A percentile compares a stretch with the other conserved stretches of the same genome.
Evolutionary conservation across 2,797 vertebrate genomes (phyloP).

Genomic region (Parotocinclus haroldoi): DNA sequence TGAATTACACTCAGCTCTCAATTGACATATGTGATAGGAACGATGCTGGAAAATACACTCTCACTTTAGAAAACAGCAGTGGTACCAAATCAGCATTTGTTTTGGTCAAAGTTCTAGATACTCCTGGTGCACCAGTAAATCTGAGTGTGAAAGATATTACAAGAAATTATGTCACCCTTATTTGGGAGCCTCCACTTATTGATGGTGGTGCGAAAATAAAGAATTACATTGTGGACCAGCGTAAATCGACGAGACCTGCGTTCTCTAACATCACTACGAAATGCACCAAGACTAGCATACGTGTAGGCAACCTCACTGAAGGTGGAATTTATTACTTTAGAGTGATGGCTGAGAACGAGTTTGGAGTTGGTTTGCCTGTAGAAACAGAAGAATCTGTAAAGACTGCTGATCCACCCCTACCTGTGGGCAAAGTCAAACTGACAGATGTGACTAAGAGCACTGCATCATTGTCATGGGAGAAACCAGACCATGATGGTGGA

Average conservation of each 20-base stretch:
- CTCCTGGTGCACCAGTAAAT: constrained; percentile 90
- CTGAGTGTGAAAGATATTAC: constrained; percentile 90
- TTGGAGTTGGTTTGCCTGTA: constrained; percentile 90
- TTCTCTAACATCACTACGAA: constrained; percentile 92
- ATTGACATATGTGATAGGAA: constrained; percentile 93
- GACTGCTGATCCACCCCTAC: constrained; percentile 90
- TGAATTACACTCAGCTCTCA: constrained; percentile 88
- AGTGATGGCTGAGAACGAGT: constrained; percentile 97
- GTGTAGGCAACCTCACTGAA: constrained; percentile 88
- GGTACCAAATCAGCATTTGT: constrained; percentile 95
- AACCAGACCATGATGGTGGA: constrained; percentile 96
- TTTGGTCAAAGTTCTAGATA: constrained; percentile 93
- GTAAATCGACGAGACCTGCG: constrained; percentile 93
- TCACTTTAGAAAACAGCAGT: constrained; percentile 90
- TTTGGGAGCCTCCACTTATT: constrained; percentile 93
- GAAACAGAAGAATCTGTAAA: constrained; percentile 91
- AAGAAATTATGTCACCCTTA: constrained; percentile 90
- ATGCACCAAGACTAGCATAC: constrained; percentile 96
- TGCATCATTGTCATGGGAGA: constrained; percentile 92
- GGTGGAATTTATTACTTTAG: constrained; percentile 95
- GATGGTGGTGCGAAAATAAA: constrained; percentile 96
- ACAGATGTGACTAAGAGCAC: constrained; percentile 86
- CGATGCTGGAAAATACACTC: constrained; percentile 92
- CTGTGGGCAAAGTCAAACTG: constrained; percentile 94
- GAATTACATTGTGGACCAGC: constrained; percentile 95